Evolutionary conservation across 2,888 invertebrate genomes (phyloP), one percentile per base, ranked within the genome.

Genomic region (Margaritifera margaritifera): DNA sequence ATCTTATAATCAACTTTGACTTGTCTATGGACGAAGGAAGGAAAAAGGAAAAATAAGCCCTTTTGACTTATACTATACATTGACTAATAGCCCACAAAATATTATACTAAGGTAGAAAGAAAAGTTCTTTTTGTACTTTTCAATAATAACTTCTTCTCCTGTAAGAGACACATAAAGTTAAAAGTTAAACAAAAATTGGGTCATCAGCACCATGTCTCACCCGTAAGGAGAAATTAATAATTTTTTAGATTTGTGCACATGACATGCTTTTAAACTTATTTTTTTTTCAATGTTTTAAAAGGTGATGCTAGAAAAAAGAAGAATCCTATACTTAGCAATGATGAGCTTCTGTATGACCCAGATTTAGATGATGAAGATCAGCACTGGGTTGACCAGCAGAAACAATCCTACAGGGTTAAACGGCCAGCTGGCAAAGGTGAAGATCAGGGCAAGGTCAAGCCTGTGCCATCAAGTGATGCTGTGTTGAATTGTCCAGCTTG

Each of bases 401-500:
- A 91, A 54, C 77, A 86, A 61, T 79, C 83, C 18, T 89, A 90
- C 78, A 85, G 84, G 69, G 62, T 72, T 15, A 61, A 68, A 19
- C 51, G 62, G 52, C 53, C 42, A 56, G 56, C 51, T 5, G 60
- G 62, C 4, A 25, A 27, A n/a, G 72, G 64, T 20, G 62, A 60
- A 18, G 15, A 15, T 42, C 31, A n/a, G 20, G 68, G 72, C 27
- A 75, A 74, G 62, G 67, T 71, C 42, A 83, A 81, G 61, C 78
- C 77, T 5, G 80, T 89, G 19, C 90, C 90, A 3, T 87, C 80
- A 54, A 91, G 91, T 82, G 92, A 92, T 88, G 92, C 92, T 11
- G 91, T 92, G 20, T 86, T 92, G 20, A 92, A 92, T 83, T 92
- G 92, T 84, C 92, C 92, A 20, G 92, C 92, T 6, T 92, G 92